Base-by-base conservation (phyloP, 2,797 vertebrate genomes). In the Paratrypauchen microcephalus region DNA sequence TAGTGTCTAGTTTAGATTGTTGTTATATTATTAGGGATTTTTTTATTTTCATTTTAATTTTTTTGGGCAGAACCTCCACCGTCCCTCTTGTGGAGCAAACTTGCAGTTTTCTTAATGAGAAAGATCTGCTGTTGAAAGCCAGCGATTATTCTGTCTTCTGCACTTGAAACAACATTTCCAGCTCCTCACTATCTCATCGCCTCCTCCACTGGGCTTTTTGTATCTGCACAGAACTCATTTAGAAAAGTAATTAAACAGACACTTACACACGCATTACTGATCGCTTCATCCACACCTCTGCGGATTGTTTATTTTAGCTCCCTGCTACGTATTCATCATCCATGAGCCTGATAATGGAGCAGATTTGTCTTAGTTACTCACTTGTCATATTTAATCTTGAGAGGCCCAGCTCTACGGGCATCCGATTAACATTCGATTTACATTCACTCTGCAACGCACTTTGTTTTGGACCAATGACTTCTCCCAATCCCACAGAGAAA, bases 261-360 rank as follows among this genome's bases (percentile, higher is more conserved):
- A 9, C 55, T 54, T 54, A 54, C 52, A 54, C 52, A 3, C 55
- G 24, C 55, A 28, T 59, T 59, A 59, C 57, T 59, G 28, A 59
- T 59, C 26, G 28, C 57, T 59, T 59, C 57, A 59, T 59, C 57
- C 57, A 59, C 26, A 59, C 26, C 57, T 59, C 28, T 59, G 28
- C 18, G 16, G 26, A 30, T 32, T 59, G 57, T 59, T 59, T 18
- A 32, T 32, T 59, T 32, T 59, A 59, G 57, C 57, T 59, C 26
- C 26, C 57, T 9, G 26, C 18, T 19, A 59, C 28, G 32, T 59
- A 59, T 59, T 59, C 28, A 32, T 59, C 57, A 59, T 59, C 28
- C 57, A 32, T 59, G 57, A 18, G 24, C 18, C 57, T 32, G 28
- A 59, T 59, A 59, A 59, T 59, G 26, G 28, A 59, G 28, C 7